A percentile compares a stretch with the other conserved stretches of the same genome.
These are phyloP conservation scores for Malurus elegans DNA, from an alignment of 2,113 vertebrate genomes.

Conservation along the genomic window DNA sequence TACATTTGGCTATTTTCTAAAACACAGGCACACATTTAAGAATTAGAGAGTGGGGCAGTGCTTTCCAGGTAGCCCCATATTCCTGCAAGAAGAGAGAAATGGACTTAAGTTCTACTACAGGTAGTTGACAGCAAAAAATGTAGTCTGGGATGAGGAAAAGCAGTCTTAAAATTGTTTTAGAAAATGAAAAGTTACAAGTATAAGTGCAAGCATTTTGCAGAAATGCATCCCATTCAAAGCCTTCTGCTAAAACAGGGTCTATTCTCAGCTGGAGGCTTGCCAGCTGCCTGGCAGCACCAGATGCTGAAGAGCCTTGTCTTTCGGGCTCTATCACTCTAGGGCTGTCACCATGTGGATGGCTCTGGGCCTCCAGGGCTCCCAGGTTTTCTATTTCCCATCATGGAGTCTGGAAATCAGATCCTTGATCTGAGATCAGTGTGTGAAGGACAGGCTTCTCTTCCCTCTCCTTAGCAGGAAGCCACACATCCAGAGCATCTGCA, in stretches of 20 bases:
- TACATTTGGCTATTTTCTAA: neutral
- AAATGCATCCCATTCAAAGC: neutral
- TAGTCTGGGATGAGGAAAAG: neutral
- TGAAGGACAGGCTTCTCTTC: neutral
- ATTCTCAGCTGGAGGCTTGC: neutral
- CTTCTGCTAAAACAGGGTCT: neutral
- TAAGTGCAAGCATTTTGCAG: neutral
- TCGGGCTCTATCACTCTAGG: neutral
- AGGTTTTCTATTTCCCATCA: neutral
- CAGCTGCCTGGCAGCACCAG: neutral
- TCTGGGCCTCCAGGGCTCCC: neutral
- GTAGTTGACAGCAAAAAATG: neutral
- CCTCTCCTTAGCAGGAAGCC: neutral
- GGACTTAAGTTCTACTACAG: neutral
- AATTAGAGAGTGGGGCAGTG: neutral
- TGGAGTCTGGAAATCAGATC: neutral
- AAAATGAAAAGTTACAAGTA: neutral
- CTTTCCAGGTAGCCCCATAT: neutral
- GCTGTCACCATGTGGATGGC: neutral
- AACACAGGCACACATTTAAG: neutral
- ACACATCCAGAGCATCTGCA: neutral
- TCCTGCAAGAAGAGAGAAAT: neutral
- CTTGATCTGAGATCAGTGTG: neutral
- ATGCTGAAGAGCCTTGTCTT: neutral
- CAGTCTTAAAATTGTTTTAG: neutral